Percentiles rank a stretch among this genome's conserved stretches.
These are phyloP conservation scores for Irena cyanogastra DNA, from an alignment of 2,113 vertebrate genomes.

Conservation along the genomic window DNA sequence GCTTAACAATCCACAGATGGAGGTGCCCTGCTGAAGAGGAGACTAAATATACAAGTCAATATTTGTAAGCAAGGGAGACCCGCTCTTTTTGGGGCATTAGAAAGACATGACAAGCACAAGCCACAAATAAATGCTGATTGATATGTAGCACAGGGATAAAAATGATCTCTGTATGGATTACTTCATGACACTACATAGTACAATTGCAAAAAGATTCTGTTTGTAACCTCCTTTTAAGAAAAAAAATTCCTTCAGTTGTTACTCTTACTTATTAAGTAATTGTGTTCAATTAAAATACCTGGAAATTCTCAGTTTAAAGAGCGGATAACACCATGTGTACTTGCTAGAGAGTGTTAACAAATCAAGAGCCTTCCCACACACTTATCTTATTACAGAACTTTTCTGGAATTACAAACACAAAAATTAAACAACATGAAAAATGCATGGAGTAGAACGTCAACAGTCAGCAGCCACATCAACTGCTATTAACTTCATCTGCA, in stretches of 20 bases:
- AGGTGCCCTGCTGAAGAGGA: not conserved
- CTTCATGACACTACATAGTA: not conserved
- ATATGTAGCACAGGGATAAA: not conserved
- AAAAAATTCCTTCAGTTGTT: not conserved
- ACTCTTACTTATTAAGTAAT: not conserved
- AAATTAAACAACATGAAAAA: not conserved
- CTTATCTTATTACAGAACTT: not conserved
- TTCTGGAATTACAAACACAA: not conserved
- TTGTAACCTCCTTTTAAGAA: not conserved
- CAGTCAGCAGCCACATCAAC: not conserved
- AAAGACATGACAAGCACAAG: not conserved
- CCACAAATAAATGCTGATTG: not conserved
- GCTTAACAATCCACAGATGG: not conserved
- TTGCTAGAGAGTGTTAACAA: not conserved
- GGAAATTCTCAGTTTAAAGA: not conserved
- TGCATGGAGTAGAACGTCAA: accelerated
- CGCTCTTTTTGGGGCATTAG: not conserved
- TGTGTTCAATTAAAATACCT: not conserved
- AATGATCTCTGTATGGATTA: not conserved
- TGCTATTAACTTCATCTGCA: not conserved
- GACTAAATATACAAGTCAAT: not conserved
- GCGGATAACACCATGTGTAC: not conserved
- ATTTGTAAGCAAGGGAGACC: not conserved
- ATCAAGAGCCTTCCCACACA: not conserved
- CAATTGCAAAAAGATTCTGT: not conserved